phyloP scores from a whole-genome alignment of 2,888 invertebrate genomes.

The Liposcelis brunnea region DNA sequence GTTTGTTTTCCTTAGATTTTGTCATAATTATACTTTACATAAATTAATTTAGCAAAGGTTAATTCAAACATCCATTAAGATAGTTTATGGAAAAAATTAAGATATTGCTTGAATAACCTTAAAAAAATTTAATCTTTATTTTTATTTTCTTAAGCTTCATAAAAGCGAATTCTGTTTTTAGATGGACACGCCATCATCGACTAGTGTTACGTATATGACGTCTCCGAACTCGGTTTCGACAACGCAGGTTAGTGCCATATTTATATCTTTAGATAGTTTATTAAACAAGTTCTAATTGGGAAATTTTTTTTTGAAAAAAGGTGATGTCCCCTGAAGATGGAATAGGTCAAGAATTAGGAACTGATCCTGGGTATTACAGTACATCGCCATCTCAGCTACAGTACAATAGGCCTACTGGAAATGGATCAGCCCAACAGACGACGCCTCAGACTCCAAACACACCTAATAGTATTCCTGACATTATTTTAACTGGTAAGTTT shows the following conservation, averaged over 20 bases:
- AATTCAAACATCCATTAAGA: too few species aligned
- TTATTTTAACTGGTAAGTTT: constrained; percentile 56
- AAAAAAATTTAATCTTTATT: background rate
- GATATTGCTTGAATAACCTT: background rate
- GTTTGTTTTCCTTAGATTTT: background rate
- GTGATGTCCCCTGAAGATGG: constrained; percentile 15
- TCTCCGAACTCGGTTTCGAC: constrained; percentile 28
- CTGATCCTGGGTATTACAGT: constrained; percentile 39
- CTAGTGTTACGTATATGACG: constrained; percentile 24
- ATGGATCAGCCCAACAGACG: constrained; percentile 27
- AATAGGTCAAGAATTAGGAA: constrained; percentile 29
- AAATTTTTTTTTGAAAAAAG: constrained; percentile 11
- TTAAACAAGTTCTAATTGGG: constrained; percentile 8
- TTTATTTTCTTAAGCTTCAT: background rate
- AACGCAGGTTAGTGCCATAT: constrained; percentile 23
- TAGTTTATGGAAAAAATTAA: background rate
- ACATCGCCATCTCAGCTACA: constrained; percentile 37
- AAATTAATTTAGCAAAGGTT: too few species aligned
- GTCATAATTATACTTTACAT: too few species aligned
- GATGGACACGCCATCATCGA: constrained; percentile 33
- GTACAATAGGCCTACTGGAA: constrained; percentile 26
- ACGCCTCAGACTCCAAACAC: constrained; percentile 65
- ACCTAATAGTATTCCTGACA: constrained; percentile 63
- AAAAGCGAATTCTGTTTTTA: constrained; percentile 20
- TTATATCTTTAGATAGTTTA: background rate